Evolutionary conservation across 2,113 vertebrate species (phyloP).

Genomic region (Podarcis cretensis): DNA sequence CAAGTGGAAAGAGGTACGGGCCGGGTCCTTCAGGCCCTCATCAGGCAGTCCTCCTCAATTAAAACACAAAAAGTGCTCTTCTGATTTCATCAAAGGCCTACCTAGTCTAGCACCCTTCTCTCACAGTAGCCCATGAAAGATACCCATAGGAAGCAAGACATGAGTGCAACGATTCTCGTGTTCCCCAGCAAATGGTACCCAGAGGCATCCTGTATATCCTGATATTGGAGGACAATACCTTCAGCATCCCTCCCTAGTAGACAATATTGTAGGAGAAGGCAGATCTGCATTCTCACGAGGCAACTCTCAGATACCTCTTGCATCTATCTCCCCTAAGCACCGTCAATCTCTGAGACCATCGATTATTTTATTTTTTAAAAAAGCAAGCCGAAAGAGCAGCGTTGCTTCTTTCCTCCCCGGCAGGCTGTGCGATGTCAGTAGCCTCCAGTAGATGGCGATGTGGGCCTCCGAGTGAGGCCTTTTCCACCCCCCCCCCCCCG

Average conservation of each 20-base stretch:
- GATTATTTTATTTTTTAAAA: background rate
- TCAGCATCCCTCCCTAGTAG: too few relatives aligned
- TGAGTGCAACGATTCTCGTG: accelerated
- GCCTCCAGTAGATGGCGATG: conserved; percentile 77
- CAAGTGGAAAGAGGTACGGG: too few relatives aligned
- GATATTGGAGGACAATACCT: background rate
- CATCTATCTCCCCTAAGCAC: background rate
- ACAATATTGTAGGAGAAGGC: background rate
- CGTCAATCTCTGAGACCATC: background rate
- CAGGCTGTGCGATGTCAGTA: background rate
- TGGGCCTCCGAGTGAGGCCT: conserved; percentile 52
- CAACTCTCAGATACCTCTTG: background rate
- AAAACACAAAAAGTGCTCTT: too few relatives aligned
- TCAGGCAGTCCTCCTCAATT: too few relatives aligned
- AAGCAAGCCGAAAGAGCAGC: background rate
- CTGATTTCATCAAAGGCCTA: background rate
- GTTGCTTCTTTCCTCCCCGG: accelerated
- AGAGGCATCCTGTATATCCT: too few relatives aligned
- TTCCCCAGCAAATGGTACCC: too few relatives aligned
- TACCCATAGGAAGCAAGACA: too few relatives aligned
- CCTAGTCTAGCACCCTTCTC: background rate
- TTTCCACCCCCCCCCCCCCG: background rate
- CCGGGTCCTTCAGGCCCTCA: too few relatives aligned
- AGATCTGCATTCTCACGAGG: background rate
- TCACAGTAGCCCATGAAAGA: background rate